Conservation (phyloP, 2,113 vertebrate genomes). For the Nesoenas mayeri region DNA sequence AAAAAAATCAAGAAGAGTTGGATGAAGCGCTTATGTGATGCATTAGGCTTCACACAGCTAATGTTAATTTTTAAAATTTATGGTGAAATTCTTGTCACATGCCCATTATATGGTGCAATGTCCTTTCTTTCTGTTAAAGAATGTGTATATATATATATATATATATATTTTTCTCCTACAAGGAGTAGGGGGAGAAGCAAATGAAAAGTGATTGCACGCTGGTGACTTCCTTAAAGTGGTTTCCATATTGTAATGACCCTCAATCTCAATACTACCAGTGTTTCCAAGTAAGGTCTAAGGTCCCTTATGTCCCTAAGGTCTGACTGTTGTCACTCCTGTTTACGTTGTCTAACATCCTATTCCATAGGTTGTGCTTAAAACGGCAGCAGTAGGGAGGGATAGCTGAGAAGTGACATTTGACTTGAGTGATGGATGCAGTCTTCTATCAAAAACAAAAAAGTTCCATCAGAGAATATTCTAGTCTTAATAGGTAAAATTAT, state of each 20-base stretch:
- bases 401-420: background rate
- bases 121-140: background rate
- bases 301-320: background rate
- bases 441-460: background rate
- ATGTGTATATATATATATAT: no score
- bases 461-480: background rate
- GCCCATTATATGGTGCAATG: background rate
- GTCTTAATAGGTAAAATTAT: background rate
- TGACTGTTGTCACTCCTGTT: background rate
- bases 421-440: background rate
- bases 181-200: background rate
- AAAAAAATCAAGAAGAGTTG: background rate
- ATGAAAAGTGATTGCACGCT: background rate
- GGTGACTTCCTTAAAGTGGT: background rate
- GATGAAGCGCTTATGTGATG: background rate
- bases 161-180: background rate
- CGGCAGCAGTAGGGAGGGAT: background rate
- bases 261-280: background rate
- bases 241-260: background rate
- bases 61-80: background rate
- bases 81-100: background rate
- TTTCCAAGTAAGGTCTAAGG: background rate
- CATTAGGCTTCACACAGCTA: background rate
- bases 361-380: background rate
- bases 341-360: background rate